These are phyloP conservation scores for Cyanoderma ruficeps DNA, from an alignment of 2,113 vertebrate genomes.

Conservation along the genomic window DNA sequence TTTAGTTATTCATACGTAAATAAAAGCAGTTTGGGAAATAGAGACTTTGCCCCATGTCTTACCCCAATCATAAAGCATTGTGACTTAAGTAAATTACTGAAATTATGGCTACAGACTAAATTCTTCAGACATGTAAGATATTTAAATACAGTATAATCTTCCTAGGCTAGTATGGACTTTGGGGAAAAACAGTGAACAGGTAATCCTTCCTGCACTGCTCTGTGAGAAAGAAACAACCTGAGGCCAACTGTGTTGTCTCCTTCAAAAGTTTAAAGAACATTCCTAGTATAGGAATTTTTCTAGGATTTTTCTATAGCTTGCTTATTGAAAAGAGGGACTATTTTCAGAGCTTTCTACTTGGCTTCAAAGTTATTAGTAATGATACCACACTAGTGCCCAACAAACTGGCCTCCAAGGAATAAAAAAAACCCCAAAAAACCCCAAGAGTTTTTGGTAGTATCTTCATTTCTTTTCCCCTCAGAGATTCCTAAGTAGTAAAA, in stretches of 20 bases:
- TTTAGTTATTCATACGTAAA: neutral
- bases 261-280: neutral
- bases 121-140: neutral
- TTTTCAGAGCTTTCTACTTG: neutral
- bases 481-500: neutral
- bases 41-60: neutral
- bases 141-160: neutral
- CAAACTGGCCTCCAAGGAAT: neutral
- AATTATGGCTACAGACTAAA: neutral
- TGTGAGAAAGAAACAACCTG: neutral
- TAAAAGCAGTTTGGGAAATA: neutral
- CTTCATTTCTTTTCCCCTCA: neutral
- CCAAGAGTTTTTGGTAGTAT: neutral
- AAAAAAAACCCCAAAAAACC: neutral
- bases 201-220: neutral
- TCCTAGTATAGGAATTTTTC: neutral
- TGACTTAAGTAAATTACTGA: neutral
- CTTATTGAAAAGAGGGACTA: neutral
- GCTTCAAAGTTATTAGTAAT: neutral
- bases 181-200: neutral
- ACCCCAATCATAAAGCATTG: neutral
- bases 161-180: neutral
- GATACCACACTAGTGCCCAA: neutral
- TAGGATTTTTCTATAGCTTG: neutral
- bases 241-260: neutral